A percentile compares a stretch with the other conserved stretches of the same genome.
phyloP scores from a whole-genome alignment of 1,140 invertebrate species.

The Monomorium pharaonis region DNA sequence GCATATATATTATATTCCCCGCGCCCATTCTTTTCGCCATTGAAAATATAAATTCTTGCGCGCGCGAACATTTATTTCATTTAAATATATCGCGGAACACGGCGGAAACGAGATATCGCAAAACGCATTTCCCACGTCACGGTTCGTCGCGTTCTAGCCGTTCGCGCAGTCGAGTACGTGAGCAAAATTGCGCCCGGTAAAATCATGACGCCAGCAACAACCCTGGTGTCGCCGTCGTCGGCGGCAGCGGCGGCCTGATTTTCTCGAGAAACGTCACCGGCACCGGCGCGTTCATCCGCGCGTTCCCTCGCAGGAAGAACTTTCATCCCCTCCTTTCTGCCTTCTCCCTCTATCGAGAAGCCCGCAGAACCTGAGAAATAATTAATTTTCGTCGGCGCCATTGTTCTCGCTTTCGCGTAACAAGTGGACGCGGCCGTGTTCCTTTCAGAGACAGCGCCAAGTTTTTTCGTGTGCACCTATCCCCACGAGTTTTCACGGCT shows the following conservation, averaged over 20 bases:
- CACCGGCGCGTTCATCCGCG: slow-evolving; percentile 27
- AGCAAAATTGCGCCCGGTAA: slow-evolving; percentile 44
- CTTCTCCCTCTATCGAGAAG: background rate
- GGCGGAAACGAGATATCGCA: slow-evolving; percentile 20
- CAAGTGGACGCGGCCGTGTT: slow-evolving; percentile 37
- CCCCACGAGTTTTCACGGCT: background rate
- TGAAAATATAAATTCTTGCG: slow-evolving; percentile 14
- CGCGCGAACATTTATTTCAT: slow-evolving; percentile 32
- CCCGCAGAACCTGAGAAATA: slow-evolving; percentile 17
- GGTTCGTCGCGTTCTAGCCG: slow-evolving; percentile 30
- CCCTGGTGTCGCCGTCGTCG: background rate
- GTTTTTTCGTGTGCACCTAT: slow-evolving; percentile 2
- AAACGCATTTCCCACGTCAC: slow-evolving; percentile 32
- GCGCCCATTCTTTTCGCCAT: background rate
- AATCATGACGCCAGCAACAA: slow-evolving; percentile 52
- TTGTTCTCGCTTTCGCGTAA: slow-evolving; percentile 53
- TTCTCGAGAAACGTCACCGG: slow-evolving; percentile 41
- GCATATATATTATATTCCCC: too few species aligned
- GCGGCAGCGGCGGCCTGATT: slow-evolving; percentile 27
- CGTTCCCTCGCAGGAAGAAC: slow-evolving; percentile 21
- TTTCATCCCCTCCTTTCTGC: background rate
- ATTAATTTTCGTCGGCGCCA: slow-evolving; percentile 42
- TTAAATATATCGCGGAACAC: slow-evolving; percentile 36
- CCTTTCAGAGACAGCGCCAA: slow-evolving; percentile 25
- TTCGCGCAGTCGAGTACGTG: slow-evolving; percentile 21